Conservation (phyloP, 2,888 invertebrate genomes). For the Sinelater perroti region DNA sequence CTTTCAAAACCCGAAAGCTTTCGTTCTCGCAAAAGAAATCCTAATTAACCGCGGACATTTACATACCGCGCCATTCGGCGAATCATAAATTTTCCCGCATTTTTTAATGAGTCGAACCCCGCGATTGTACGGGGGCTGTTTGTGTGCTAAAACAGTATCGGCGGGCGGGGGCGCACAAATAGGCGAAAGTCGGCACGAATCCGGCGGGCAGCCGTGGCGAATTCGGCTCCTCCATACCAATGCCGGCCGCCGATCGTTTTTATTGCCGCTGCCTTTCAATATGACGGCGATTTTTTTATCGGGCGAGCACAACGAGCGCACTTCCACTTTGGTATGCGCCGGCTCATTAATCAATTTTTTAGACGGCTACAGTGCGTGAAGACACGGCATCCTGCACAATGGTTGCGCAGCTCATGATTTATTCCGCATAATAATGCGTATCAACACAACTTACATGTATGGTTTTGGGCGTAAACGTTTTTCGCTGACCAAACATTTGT, state of each 20-base stretch:
- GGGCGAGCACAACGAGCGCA: constrained; percentile 27
- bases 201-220: not conserved
- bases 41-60: not conserved
- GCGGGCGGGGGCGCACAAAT: no score
- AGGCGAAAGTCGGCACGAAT: constrained; percentile 2
- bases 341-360: constrained; percentile 38
- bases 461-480: constrained; percentile 21
- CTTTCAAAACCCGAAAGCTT: constrained; percentile 1
- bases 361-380: constrained; percentile 34
- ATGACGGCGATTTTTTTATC: constrained; percentile 24
- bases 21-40: not conserved
- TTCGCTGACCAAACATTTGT: constrained; percentile 21
- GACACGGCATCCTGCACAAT: constrained; percentile 34
- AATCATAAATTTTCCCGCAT: no score
- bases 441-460: constrained; percentile 27
- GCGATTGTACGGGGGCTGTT: no score
- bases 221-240: constrained; percentile 10
- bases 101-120: no score
- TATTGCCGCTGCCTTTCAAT: constrained; percentile 10
- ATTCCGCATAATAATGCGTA: constrained; percentile 34
- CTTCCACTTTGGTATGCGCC: constrained; percentile 26
- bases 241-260: not conserved
- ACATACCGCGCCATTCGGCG: no score
- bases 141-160: no score
- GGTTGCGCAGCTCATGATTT: constrained; percentile 32